Evolutionary conservation across 2,113 vertebrate genomes (phyloP).

Genomic region (Zingel zingel): DNA sequence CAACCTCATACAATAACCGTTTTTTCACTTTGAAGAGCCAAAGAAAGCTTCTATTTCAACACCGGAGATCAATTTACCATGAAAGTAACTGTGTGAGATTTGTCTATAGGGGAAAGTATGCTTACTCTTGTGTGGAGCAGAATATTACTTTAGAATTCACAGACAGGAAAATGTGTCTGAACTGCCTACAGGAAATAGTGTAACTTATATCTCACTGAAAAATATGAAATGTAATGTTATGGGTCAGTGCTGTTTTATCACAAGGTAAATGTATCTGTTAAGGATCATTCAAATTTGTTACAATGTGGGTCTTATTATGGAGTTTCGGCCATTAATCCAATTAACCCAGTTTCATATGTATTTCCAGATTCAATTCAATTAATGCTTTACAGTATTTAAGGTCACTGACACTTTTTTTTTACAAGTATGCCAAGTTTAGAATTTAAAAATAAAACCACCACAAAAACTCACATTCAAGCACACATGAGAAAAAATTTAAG

Average conservation of each 20-base stretch:
- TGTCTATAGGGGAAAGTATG: slow-evolving; percentile 35
- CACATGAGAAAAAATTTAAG: background rate
- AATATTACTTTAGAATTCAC: slow-evolving; percentile 56
- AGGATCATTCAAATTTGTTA: slow-evolving; percentile 6
- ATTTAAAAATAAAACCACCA: background rate
- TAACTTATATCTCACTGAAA: slow-evolving; percentile 36
- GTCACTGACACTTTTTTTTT: background rate
- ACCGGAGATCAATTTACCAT: slow-evolving; percentile 58
- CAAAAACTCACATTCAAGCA: background rate
- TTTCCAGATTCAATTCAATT: slow-evolving; percentile 11
- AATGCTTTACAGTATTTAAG: background rate
- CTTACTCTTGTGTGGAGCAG: slow-evolving; percentile 32
- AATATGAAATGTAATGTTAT: slow-evolving; percentile 49
- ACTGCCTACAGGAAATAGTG: slow-evolving; percentile 21
- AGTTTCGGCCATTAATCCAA: background rate
- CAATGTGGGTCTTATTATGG: background rate
- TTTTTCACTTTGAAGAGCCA: slow-evolving; percentile 42
- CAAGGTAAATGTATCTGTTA: background rate
- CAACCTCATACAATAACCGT: slow-evolving; percentile 24
- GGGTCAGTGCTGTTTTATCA: slow-evolving; percentile 15
- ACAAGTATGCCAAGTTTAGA: background rate
- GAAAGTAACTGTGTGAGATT: slow-evolving; percentile 50
- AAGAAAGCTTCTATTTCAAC: slow-evolving; percentile 52
- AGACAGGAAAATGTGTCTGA: slow-evolving; percentile 54
- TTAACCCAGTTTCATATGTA: background rate